These are phyloP conservation scores for Frankliniella intonsa DNA, from an alignment of 2,888 invertebrate species.

Conservation along the genomic window DNA sequence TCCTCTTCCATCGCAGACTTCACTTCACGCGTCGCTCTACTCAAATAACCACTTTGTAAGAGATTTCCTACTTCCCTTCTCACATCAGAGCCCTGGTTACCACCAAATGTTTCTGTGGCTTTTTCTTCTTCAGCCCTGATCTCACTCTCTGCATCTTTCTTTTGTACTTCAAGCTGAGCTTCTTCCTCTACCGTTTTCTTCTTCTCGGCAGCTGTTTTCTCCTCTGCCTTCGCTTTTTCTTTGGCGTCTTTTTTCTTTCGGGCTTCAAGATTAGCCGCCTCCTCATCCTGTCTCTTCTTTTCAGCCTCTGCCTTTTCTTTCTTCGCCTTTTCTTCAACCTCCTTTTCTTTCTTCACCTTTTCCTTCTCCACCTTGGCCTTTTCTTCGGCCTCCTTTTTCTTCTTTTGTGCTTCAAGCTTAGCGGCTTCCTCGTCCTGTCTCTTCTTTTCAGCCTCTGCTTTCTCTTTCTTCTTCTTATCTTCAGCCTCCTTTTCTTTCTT, in stretches of 20 bases:
- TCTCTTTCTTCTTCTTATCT: conserved; percentile 40
- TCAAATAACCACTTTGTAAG: too few relatives aligned
- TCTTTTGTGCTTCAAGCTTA: conserved; percentile 37
- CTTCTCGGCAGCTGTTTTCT: conserved; percentile 39
- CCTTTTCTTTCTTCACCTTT: conserved; percentile 40
- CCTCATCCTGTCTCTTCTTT: conserved; percentile 35
- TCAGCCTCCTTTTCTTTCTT: conserved; percentile 41
- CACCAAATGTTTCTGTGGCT: conserved; percentile 40
- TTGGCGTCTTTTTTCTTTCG: conserved; percentile 37
- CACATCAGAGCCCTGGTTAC: conserved; percentile 34
- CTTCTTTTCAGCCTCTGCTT: conserved; percentile 38
- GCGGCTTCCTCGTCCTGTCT: conserved; percentile 44
- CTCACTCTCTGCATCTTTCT: conserved; percentile 37
- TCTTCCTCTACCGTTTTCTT: conserved; percentile 44
- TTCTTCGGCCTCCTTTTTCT: conserved; percentile 42
- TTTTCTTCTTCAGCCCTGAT: conserved; percentile 39
- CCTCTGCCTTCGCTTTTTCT: conserved; percentile 35
- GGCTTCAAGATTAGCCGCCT: conserved; percentile 37
- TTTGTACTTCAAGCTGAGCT: conserved; percentile 41
- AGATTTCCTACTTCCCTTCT: conserved; percentile 32
- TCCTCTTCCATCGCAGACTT: too few relatives aligned
- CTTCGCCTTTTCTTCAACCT: conserved; percentile 35
- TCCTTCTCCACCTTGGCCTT: conserved; percentile 41
- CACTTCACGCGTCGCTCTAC: too few relatives aligned
- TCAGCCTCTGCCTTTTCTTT: conserved; percentile 36